Conservation (phyloP, 2,113 vertebrate genomes). For the Colinus virginianus region DNA sequence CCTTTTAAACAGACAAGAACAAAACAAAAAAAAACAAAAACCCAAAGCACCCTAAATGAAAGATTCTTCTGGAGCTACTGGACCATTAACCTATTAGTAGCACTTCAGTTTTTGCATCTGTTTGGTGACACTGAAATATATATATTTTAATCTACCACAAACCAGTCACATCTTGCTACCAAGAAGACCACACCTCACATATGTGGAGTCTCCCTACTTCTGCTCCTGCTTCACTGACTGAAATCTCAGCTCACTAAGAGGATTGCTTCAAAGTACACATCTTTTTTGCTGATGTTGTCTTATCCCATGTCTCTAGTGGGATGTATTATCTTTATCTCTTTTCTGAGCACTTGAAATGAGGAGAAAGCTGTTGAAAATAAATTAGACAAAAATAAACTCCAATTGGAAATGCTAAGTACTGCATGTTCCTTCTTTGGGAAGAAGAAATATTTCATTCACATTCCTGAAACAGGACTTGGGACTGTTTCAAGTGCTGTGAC, state of each 20-base stretch:
- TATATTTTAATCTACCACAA: not conserved
- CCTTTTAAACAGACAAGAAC: not conserved
- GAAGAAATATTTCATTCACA: constrained; percentile 66
- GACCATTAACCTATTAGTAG: not conserved
- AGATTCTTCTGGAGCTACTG: not conserved
- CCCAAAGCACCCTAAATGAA: not conserved
- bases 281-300: constrained; percentile 57
- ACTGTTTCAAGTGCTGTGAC: constrained; percentile 60
- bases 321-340: constrained; percentile 69
- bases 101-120: not conserved
- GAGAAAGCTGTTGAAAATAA: constrained; percentile 74
- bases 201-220: not conserved
- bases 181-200: not conserved
- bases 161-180: not conserved
- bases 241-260: constrained; percentile 5
- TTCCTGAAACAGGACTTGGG: constrained; percentile 61
- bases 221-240: not conserved
- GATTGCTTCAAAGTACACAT: not conserved
- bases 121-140: not conserved
- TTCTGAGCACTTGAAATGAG: constrained; percentile 58
- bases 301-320: constrained; percentile 61
- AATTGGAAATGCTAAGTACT: constrained; percentile 72
- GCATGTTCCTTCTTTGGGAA: constrained; percentile 71
- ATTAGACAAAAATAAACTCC: constrained; percentile 72
- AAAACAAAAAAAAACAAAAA: not conserved